Base-by-base conservation (phyloP, 2,113 vertebrate species). In the Odontesthes bonariensis region DNA sequence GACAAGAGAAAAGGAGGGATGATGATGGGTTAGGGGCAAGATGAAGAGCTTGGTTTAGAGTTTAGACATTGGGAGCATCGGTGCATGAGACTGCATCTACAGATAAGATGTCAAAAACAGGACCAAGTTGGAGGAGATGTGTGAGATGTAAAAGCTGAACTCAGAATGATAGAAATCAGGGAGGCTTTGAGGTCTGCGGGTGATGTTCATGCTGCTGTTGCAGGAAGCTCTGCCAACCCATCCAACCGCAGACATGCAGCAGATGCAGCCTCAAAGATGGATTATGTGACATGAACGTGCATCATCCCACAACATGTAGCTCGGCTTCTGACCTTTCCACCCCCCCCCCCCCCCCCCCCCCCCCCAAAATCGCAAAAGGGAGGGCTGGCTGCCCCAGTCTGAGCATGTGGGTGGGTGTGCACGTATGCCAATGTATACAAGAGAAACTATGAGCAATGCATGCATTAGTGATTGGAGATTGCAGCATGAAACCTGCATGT, bases 271-370 rank as follows among this genome's bases (percentile, higher is more conserved):
- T 90, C 84, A 85, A 79, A 88, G 76, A 90, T 90, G 87, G 90
- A 93, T 93, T 93, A 92, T 86, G 90, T 88, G 77, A 91, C 80
- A 91, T 89, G 81, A 88, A 91, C 88, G 85, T 92, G 88, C 90
- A 92, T 93, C 91, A 90, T 92, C 92, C 90, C 86, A 89, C 83
- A 88, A 92, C 86, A 92, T 63, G 77, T 82, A 88, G 83, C 71
- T 67, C 82, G 79, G 84, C 75, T 91, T 93, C 92, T 93, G 90
- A 92, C 91, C 92, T 91, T 86, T 87, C 81, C 69, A 78, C 78
- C 89, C 86, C 75, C 71, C 77, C 72, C 77, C 80, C 72, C 58
- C 82, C 70, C 69, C 68, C 31, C n/a, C n/a, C n/a, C n/a, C n/a
- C n/a, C n/a, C n/a, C n/a, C n/a, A n/a, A n/a, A n/a, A 56, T 58